Evolutionary conservation across 2,797 vertebrate genomes (phyloP), one percentile per base, ranked within the genome.

Genomic region (Acanthurus tractus): DNA sequence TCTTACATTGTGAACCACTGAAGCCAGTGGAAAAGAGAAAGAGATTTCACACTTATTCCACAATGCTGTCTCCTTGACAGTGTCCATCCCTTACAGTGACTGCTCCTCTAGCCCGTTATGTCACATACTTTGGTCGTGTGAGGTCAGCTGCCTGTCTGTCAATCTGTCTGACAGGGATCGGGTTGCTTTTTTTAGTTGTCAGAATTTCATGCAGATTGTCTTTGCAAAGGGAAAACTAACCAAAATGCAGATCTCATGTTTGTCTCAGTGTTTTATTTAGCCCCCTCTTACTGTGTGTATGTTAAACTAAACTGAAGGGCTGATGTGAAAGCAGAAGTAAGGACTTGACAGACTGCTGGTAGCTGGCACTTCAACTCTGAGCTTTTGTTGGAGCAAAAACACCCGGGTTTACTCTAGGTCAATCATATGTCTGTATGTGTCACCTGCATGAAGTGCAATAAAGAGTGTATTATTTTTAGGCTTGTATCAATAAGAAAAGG

Each of bases 131-230:
- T 6, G 15, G 62, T 69, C 70, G 57, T 65, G 68, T 48, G 74
- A 83, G 85, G 88, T 88, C 90, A 84, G 81, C 64, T 34, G 88
- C 70, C 83, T 84, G 90, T 86, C 87, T 22, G 67, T 90, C 86
- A 78, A 70, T 79, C 85, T 79, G 82, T 76, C 87, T 74, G 86
- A 83, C 88, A 59, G 84, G 59, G 63, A 83, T 75, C 34, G 75
- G 46, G 74, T 73, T 75, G 59, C 14, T 46, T 78, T 23, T 88
- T 57, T 77, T 82, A 82, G 6, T 34, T 0, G 59, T 91, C 91
- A 90, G 89, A 69, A 53, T 73, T 88, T 81, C 70, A 63, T 25
- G 44, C 44, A 13, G 57, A 58, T 10, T 25, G 36, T 59, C 63
- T 20, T 25, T 46, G 55, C 10, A 1, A 18, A 59, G 40, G 3